These are phyloP conservation scores for Eptatretus burgeri DNA, from an alignment of 2,113 vertebrate species.

Conservation along the genomic window DNA sequence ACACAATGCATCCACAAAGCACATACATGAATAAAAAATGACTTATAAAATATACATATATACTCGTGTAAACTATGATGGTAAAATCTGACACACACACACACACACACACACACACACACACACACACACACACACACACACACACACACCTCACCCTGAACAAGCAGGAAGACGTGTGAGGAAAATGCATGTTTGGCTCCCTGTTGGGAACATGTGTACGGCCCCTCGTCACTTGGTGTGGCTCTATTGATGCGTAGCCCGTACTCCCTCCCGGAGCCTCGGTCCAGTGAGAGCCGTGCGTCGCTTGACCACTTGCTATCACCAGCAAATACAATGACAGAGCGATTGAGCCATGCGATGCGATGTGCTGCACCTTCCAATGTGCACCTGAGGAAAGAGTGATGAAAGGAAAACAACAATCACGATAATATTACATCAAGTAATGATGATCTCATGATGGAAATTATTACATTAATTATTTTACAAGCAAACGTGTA, in stretches of 20 bases:
- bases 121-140: no score
- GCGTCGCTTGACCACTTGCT: slow-evolving; percentile 62
- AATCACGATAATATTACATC: no score
- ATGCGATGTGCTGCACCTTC: slow-evolving; percentile 49
- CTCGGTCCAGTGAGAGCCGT: slow-evolving; percentile 29
- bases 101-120: no score
- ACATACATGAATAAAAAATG: no score
- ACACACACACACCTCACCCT: slow-evolving; percentile 22
- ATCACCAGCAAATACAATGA: slow-evolving; percentile 48
- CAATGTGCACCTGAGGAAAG: slow-evolving; percentile 33
- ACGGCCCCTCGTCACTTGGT: slow-evolving; percentile 43
- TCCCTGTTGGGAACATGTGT: slow-evolving; percentile 62
- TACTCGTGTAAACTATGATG: no score
- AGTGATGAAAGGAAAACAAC: no score
- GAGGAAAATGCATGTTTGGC: slow-evolving; percentile 32
- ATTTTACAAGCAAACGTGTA: no score
- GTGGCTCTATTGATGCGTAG: slow-evolving; percentile 41
- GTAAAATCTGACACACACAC: no score
- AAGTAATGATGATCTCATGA: no score
- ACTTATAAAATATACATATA: no score
- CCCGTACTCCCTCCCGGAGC: slow-evolving; percentile 44
- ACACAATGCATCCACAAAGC: no score
- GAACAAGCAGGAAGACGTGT: slow-evolving; percentile 59
- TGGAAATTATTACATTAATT: no score
- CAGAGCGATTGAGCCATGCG: slow-evolving; percentile 63